Evolutionary conservation across 2,797 vertebrate genomes (phyloP).

Genomic region (Astyanax mexicanus): DNA sequence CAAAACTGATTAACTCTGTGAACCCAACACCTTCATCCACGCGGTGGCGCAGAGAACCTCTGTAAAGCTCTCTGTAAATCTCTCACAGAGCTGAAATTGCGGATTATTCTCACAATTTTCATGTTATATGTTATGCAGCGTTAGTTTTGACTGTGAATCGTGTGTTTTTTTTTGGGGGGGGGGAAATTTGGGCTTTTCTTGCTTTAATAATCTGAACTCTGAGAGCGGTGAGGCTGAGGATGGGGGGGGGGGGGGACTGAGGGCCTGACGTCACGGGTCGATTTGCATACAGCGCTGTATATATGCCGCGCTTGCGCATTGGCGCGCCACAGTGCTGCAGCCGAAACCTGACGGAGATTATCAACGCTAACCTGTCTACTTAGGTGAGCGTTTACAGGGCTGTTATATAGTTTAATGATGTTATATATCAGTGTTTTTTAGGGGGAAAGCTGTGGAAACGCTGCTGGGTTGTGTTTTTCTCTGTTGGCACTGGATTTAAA

Average conservation of each 20-base stretch:
- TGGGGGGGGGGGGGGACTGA: conserved; percentile 5
- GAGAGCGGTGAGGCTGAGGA: too few species aligned
- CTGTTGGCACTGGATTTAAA: too few species aligned
- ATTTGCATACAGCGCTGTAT: conserved; percentile 75
- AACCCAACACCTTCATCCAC: not conserved
- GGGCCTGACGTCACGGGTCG: conserved; percentile 72
- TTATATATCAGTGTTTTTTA: too few species aligned
- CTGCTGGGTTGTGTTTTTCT: too few species aligned
- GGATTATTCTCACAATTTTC: not conserved
- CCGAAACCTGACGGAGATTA: conserved; percentile 57
- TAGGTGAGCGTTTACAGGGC: conserved; percentile 74
- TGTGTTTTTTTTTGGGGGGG: too few species aligned
- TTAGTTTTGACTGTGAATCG: too few species aligned
- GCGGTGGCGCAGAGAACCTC: conserved; percentile 15
- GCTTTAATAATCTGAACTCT: conserved; percentile 1
- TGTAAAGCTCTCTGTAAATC: not conserved
- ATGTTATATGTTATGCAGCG: not conserved
- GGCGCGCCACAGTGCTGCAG: conserved; percentile 73
- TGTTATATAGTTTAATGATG: too few species aligned
- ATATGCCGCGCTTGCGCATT: conserved; percentile 68
- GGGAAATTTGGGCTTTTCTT: not conserved
- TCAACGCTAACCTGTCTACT: conserved; percentile 53
- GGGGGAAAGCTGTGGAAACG: too few species aligned
- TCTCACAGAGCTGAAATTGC: not conserved
- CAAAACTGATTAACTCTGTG: not conserved